Evolutionary conservation across 2,888 invertebrate genomes (phyloP).

Genomic region (Diaphora mendica): DNA sequence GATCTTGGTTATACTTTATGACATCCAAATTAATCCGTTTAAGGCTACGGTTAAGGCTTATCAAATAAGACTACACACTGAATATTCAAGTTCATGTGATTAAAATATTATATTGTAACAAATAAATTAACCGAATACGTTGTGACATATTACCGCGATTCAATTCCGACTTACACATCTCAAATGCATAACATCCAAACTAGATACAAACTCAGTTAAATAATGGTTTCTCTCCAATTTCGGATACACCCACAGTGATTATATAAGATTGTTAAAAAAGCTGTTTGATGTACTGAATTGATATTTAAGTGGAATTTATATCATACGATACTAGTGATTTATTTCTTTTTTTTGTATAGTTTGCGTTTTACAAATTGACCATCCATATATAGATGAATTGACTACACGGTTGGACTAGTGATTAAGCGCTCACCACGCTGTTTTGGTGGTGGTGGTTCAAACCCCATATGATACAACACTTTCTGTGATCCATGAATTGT

Average conservation of each 20-base stretch:
- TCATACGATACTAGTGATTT: not conserved
- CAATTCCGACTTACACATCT: not conserved
- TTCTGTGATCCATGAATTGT: too few species aligned
- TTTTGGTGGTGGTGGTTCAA: too few species aligned
- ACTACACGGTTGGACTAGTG: too few species aligned
- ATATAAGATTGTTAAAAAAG: not conserved
- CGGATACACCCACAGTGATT: slow-evolving; percentile 9
- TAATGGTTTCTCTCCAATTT: slow-evolving; percentile 4
- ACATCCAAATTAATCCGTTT: not conserved
- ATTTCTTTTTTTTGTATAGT: not conserved
- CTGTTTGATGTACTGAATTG: not conserved
- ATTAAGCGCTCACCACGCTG: too few species aligned
- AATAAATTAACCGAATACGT: too few species aligned
- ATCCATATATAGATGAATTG: not conserved
- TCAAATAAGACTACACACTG: not conserved
- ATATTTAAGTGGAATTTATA: not conserved
- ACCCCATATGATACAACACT: too few species aligned
- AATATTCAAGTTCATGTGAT: not conserved
- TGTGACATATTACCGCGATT: not conserved
- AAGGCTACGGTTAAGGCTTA: not conserved
- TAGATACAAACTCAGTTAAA: not conserved
- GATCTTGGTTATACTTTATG: not conserved
- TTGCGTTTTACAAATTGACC: not conserved
- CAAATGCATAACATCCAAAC: not conserved
- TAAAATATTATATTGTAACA: not conserved